These are phyloP conservation scores for Trichopoda pennipes DNA, from an alignment of 2,888 invertebrate genomes.

Conservation along the genomic window DNA sequence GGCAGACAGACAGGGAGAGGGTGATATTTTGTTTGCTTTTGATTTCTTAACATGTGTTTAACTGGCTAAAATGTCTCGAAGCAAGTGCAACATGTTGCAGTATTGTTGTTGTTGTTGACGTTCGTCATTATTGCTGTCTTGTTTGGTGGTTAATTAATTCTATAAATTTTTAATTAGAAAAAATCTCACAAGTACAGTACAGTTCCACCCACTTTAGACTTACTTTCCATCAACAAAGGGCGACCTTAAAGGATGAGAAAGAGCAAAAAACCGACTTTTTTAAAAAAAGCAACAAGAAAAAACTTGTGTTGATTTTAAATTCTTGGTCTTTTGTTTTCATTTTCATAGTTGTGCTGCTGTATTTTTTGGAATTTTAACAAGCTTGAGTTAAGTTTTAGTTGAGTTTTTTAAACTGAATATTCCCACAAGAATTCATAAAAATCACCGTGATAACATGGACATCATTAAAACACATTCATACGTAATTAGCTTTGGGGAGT, in stretches of 20 bases:
- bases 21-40: background rate
- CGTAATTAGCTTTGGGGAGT: slow-evolving; percentile 68
- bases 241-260: background rate
- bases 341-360: slow-evolving; percentile 51
- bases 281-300: background rate
- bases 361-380: slow-evolving; percentile 68
- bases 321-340: slow-evolving; percentile 38
- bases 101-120: slow-evolving; percentile 11
- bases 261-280: background rate
- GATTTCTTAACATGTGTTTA: slow-evolving; percentile 3
- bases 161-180: slow-evolving; percentile 61
- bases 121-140: slow-evolving; percentile 30
- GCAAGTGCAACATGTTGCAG: slow-evolving; percentile 56
- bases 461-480: slow-evolving; percentile 69
- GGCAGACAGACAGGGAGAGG: background rate
- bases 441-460: slow-evolving; percentile 69
- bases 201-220: slow-evolving; percentile 62
- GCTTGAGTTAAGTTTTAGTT: slow-evolving; percentile 56
- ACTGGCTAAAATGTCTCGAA: slow-evolving; percentile 45
- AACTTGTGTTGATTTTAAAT: slow-evolving; percentile 54
- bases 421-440: slow-evolving; percentile 69
- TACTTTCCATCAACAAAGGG: background rate
- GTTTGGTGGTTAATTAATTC: slow-evolving; percentile 64
- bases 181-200: slow-evolving; percentile 59
- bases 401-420: slow-evolving; percentile 57